A percentile compares a stretch with the other conserved stretches of the same genome.
phyloP scores from a whole-genome alignment of 2,113 vertebrate genomes.

The Scytalopus superciliaris region DNA sequence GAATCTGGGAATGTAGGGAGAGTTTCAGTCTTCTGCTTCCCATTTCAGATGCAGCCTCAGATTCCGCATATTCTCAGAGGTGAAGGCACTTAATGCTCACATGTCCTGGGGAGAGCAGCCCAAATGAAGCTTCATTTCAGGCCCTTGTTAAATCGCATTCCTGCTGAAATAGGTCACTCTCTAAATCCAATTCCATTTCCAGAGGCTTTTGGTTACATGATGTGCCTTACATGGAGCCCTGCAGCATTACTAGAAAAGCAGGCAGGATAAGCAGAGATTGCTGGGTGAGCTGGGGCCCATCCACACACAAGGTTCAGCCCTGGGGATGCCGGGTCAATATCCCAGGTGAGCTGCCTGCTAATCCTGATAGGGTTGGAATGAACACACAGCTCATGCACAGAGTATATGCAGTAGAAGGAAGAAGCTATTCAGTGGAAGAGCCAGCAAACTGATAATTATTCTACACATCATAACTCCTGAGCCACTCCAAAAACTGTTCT shows the following conservation, averaged over 20 bases:
- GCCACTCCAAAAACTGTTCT: neutral
- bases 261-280: accelerated
- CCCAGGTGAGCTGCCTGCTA: neutral
- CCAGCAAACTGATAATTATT: neutral
- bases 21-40: neutral
- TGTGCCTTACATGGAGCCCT: accelerated
- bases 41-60: neutral
- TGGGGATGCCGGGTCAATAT: neutral
- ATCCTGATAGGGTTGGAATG: neutral
- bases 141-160: neutral
- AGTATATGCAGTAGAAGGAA: no score
- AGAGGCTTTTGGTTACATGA: neutral
- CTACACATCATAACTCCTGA: neutral
- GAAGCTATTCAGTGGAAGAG: neutral
- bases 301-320: neutral
- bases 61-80: neutral
- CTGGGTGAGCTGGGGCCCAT: neutral
- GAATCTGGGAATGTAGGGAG: neutral
- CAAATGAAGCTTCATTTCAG: neutral
- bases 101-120: neutral
- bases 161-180: neutral
- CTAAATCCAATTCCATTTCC: neutral
- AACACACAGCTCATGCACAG: accelerated
- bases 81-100: neutral
- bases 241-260: neutral